Evolutionary conservation across 2,888 invertebrate species (phyloP), one percentile per base, ranked within the genome.

Genomic region (Rhogogaster chlorosoma): DNA sequence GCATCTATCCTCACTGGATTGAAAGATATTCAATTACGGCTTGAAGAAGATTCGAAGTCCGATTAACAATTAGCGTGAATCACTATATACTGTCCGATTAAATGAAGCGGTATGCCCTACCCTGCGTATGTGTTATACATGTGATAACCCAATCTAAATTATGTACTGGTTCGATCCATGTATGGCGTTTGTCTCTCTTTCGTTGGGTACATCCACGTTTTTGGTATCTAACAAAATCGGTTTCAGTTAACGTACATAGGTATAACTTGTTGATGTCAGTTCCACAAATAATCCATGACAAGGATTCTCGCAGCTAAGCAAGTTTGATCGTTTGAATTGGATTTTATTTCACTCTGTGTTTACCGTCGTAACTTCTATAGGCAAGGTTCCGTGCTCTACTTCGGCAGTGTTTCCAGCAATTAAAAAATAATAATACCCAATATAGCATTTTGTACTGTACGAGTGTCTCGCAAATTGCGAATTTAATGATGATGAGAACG

Each of bases 181-280:
- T 80, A 61, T 61, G 78, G 61, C 26, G 61, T 61, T 36, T 38
- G 57, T 38, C n/a, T 77, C 15, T 77, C 32, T 77, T 36, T 77
- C 29, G 49, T 9, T 29, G 22, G 12, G 18, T 26, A 38, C 84
- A 86, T 87, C 83, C 84, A 53, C 61, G 85, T 85, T 86, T 85
- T 87, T 86, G 78, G 73, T 77, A 78, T 84, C 67, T 70, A 78
- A 73, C 84, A 83, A 82, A 75, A n/a, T 78, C 77, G 53, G 84
- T 87, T 77, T 84, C 73, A 42, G 71, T 38, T 85, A 15, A 42
- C 85, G 57, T 22, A 32, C 7, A 9, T 38, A 73, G 3, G 38
- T 73, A 36, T 42, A 22, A 22, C 73, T n/a, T 32, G 77, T 77
- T 77, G 42, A 75, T 53, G 49, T 78, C 53, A 78, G 32, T 15